Conservation (phyloP, 23 tunicate species). For the Styela plicata region DNA sequence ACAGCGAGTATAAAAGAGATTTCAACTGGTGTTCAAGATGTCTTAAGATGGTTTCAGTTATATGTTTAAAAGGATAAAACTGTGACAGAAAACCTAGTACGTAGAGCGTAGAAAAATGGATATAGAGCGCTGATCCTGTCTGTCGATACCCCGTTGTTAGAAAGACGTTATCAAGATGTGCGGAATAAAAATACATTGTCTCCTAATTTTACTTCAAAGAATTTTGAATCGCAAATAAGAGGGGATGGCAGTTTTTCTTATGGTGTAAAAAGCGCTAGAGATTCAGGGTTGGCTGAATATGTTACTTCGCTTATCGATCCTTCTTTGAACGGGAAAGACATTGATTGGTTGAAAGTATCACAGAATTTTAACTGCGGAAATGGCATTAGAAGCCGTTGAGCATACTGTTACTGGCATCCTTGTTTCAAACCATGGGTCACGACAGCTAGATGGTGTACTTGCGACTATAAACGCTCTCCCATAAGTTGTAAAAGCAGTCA, state of each 20-base stretch:
- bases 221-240: background rate
- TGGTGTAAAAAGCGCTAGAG: slow-evolving; percentile 1
- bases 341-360: slow-evolving; percentile 79
- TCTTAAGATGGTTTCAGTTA: slow-evolving; percentile 61
- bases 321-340: slow-evolving; percentile 67
- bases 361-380: slow-evolving; percentile 63
- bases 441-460: slow-evolving; percentile 53
- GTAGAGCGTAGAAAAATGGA: slow-evolving; percentile 59
- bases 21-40: slow-evolving; percentile 23
- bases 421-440: slow-evolving; percentile 71
- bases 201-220: slow-evolving; percentile 19
- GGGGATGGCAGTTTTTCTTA: background rate
- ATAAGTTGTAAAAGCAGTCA: slow-evolving; percentile 51
- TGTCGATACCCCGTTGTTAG: slow-evolving; percentile 75
- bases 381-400: slow-evolving; percentile 53
- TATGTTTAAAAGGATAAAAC: slow-evolving; percentile 68
- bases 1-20: slow-evolving; percentile 71
- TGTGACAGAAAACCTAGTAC: slow-evolving; percentile 42
- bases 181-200: slow-evolving; percentile 62
- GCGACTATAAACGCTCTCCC: slow-evolving; percentile 58
- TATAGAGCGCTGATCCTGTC: slow-evolving; percentile 59
- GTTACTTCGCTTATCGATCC: slow-evolving; percentile 39
- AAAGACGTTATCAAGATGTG: slow-evolving; percentile 58
- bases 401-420: slow-evolving; percentile 56
- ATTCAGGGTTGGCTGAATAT: slow-evolving; percentile 62